phyloP scores from a whole-genome alignment of 1,140 invertebrate species.

The Drosophila pectinifera region DNA sequence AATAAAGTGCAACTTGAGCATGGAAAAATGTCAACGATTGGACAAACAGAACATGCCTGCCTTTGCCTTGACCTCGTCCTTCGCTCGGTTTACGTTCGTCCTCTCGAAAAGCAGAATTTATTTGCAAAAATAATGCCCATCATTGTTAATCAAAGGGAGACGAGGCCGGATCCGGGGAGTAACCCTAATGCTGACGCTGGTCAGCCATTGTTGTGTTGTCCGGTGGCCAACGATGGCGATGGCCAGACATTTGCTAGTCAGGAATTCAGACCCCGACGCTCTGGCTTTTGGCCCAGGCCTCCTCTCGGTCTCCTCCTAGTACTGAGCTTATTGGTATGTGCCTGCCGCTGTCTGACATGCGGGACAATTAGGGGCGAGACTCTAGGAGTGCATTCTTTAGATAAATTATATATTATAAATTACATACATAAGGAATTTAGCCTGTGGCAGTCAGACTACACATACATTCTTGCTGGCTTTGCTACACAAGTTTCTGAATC shows the following conservation, averaged over 20 bases:
- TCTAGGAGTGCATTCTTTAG: not conserved
- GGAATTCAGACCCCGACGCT: slow-evolving; percentile 47
- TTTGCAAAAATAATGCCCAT: slow-evolving; percentile 81
- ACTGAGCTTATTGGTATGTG: slow-evolving; percentile 58
- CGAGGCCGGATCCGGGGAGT: slow-evolving; percentile 13
- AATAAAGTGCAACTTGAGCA: slow-evolving; percentile 78
- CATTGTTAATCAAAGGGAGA: slow-evolving; percentile 74
- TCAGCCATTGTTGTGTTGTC: slow-evolving; percentile 63
- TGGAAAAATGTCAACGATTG: slow-evolving; percentile 65
- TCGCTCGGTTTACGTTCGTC: not conserved
- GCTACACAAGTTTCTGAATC: no score
- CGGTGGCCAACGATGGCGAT: slow-evolving; percentile 34
- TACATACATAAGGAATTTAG: not conserved
- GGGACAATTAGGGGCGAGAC: slow-evolving; percentile 8
- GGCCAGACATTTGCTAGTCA: slow-evolving; percentile 62
- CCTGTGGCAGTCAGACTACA: no score
- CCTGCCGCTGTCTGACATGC: slow-evolving; percentile 22
- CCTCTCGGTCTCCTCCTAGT: not conserved
- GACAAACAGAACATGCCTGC: slow-evolving; percentile 45
- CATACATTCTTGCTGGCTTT: no score
- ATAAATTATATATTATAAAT: not conserved
- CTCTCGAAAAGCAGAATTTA: slow-evolving; percentile 53
- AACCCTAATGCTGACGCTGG: slow-evolving; percentile 53
- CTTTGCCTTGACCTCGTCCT: slow-evolving; percentile 15
- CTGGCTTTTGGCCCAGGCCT: slow-evolving; percentile 46